Base-by-base conservation (phyloP, 2,113 vertebrate species). In the Nansenia antarctica region DNA sequence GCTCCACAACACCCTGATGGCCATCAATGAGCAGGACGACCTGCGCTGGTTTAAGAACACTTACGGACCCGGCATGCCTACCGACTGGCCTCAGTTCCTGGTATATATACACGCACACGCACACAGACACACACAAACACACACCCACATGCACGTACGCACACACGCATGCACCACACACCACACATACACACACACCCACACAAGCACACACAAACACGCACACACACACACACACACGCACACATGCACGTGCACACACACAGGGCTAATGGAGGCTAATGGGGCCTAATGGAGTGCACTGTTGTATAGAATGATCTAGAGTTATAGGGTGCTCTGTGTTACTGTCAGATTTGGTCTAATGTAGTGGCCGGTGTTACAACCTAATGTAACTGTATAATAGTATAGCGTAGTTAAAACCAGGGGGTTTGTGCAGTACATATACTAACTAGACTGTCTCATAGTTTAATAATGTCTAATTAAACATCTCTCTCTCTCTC, bases 11-110 rank as follows among this genome's bases (percentile, higher is more conserved):
- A 88, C 86, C 2, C 79, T 93, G 71, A 87, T 89, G 86, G 71
- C 79, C 78, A 91, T 93, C 26, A 87, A 88, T 5, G 91, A 92
- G 42, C 91, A 91, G 11, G 92, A 94, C 1, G 94, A 95, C 75
- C 87, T 94, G 2, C 92, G 92, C 52, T 94, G 91, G 92, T 95
- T 92, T 92, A 92, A 88, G 59, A 94, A 93, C 78, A 90, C 86
- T 24, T 74, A 91, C 1, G 94, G 94, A 1, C 93, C 94, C 0
- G 93, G 93, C 27, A 94, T 94, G 94, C 88, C 93, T 42, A 94
- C 92, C 8, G 92, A 93, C 80, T 95, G 94, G 93, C 93, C 93
- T 11, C 90, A 93, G 73, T 94, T 94, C 65, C 89, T 94, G 92
- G 93, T 94, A 20, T 42, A 42, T 18, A 32, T 45, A 29, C 55